A percentile compares a stretch with the other conserved stretches of the same genome.
Conservation (phyloP, 2,113 vertebrate genomes). For the Indri indri region DNA sequence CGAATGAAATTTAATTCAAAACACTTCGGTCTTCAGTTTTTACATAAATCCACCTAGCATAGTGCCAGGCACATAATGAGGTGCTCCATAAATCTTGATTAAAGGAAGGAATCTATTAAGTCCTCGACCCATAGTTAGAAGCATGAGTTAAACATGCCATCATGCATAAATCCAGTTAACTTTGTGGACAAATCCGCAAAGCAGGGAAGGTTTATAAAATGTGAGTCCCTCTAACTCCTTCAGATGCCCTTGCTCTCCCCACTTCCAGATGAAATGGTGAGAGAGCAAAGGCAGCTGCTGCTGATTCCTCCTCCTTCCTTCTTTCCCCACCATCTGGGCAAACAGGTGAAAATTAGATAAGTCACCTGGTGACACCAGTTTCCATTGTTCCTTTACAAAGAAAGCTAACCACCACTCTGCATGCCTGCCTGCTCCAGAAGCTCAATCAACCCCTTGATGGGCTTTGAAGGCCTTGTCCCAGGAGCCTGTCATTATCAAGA, state of each 20-base stretch:
- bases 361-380: not conserved
- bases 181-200: not conserved
- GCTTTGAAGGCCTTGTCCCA: not conserved
- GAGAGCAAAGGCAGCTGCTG: not conserved
- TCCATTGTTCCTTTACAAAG: not conserved
- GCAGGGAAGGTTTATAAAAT: not conserved
- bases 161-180: not conserved
- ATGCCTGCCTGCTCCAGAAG: not conserved
- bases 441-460: not conserved
- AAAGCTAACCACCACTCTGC: not conserved
- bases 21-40: not conserved
- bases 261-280: not conserved
- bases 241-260: not conserved
- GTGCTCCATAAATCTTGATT: not conserved
- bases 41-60: not conserved
- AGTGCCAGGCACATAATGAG: rapidly evolving
- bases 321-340: not conserved
- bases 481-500: not conserved
- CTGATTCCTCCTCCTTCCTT: not conserved
- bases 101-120: not conserved
- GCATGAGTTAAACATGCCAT: not conserved
- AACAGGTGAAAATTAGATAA: conserved; percentile 26
- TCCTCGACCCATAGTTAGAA: not conserved
- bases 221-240: not conserved
- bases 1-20: not conserved